These are phyloP conservation scores for Byasa hedistus DNA, from an alignment of 2,888 invertebrate species.

Conservation along the genomic window DNA sequence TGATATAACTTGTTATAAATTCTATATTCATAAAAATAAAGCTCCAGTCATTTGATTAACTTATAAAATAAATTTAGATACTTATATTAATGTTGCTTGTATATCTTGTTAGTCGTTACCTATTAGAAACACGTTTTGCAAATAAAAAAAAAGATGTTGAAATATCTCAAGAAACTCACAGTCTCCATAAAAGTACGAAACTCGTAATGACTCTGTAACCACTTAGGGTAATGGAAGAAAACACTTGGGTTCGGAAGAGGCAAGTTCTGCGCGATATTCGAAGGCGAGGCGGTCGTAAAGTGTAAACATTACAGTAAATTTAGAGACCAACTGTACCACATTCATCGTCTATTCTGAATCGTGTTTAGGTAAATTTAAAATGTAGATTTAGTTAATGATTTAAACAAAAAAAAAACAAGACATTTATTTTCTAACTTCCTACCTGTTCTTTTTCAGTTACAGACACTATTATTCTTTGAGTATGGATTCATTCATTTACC, in stretches of 20 bases:
- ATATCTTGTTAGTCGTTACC: neutral
- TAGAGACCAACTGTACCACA: slow-evolving; percentile 23
- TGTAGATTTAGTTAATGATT: neutral
- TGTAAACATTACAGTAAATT: slow-evolving; percentile 39
- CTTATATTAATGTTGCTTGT: neutral
- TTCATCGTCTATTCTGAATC: slow-evolving; percentile 15
- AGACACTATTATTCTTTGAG: no score
- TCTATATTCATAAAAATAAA: no score
- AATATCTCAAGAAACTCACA: slow-evolving; percentile 31
- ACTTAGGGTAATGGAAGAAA: slow-evolving; percentile 52
- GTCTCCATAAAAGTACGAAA: slow-evolving; percentile 26
- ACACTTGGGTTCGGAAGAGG: slow-evolving; percentile 47
- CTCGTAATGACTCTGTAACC: slow-evolving; percentile 29
- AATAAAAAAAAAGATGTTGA: slow-evolving; percentile 22
- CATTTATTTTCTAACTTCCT: no score
- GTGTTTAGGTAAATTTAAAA: slow-evolving; percentile 11
- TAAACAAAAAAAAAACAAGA: neutral
- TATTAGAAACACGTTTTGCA: slow-evolving; percentile 25
- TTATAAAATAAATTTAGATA: neutral
- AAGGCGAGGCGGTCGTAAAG: slow-evolving; percentile 42
- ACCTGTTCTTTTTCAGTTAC: no score
- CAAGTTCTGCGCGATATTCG: slow-evolving; percentile 40
- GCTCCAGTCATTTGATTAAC: neutral
- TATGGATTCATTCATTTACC: neutral
- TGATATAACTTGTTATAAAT: no score